A percentile compares a stretch with the other conserved stretches of the same genome.
These are phyloP conservation scores for Diaphora mendica DNA, from an alignment of 2,888 invertebrate genomes.

Conservation along the genomic window DNA sequence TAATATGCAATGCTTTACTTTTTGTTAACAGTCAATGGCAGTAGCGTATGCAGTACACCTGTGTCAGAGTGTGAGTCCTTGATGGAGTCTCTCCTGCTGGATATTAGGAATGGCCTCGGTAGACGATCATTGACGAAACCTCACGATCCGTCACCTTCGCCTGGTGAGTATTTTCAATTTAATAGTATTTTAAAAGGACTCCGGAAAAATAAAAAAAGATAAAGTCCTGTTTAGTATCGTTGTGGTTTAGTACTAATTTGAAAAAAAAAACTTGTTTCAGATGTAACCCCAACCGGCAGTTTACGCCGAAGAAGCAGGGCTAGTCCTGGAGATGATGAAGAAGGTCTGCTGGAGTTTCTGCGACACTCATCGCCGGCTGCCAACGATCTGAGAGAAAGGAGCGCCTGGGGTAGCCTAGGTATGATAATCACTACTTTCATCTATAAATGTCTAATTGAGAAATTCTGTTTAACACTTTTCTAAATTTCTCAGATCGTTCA, in stretches of 20 bases:
- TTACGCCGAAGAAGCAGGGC: constrained; percentile 92
- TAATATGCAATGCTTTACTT: too few relatives aligned
- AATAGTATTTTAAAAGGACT: too few relatives aligned
- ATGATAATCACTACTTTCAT: constrained; percentile 41
- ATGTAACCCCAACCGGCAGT: constrained; percentile 96
- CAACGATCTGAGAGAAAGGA: constrained; percentile 91
- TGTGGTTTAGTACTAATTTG: too few relatives aligned
- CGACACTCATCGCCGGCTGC: constrained; percentile 90
- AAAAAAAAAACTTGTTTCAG: constrained; percentile 70
- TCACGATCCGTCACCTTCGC: constrained; percentile 76
- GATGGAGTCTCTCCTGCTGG: constrained; percentile 92
- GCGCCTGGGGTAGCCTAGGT: constrained; percentile 95
- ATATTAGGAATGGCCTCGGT: constrained; percentile 89
- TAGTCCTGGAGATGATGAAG: constrained; percentile 92
- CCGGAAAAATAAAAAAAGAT: too few relatives aligned
- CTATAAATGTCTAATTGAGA: background rate
- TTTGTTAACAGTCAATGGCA: constrained; percentile 51
- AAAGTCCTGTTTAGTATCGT: too few relatives aligned
- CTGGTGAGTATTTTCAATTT: too few relatives aligned
- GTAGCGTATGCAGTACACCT: constrained; percentile 90
- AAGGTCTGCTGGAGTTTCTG: constrained; percentile 94
- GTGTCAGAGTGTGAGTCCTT: constrained; percentile 91
- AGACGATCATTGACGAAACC: constrained; percentile 78
- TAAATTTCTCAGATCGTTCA: constrained; percentile 89
- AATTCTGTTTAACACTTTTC: background rate